Evolutionary conservation across 1,140 invertebrate genomes (phyloP), one percentile per base, ranked within the genome.

Genomic region (Oscheius sp.): DNA sequence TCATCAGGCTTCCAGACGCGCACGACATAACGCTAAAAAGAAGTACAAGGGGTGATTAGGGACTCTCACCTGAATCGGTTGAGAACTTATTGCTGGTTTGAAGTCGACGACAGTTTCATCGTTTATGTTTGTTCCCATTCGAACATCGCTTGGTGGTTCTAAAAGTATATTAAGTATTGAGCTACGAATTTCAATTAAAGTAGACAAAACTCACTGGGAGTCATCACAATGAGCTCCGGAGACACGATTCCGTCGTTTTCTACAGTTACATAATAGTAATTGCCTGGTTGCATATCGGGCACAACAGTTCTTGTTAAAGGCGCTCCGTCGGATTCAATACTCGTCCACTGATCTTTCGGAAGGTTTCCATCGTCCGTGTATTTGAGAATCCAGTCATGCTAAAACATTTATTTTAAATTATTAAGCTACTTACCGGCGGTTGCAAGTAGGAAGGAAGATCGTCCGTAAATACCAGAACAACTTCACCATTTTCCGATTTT

Each of bases 41-140:
- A 45, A 18, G 0, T 45, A 45, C 18, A 45, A 15, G 42, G 23
- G 23, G 23, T 45, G 18, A 45, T 45, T n/a, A 45, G 23, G 23
- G 7, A 15, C 29, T 18, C 59, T 46, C 52, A 78, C 79, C 34
- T 72, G 73, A 26, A 83, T 63, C n/a, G 77, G 74, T 42, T 71
- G 64, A 1, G 74, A 65, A 35, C 69, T 45, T 38, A 80, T 64
- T 23, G 82, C 82, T 52, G 81, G 82, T 59, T 83, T 82, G 74
- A 83, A 83, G 38, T 83, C 81, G 34, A 83, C 66, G 42, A 83
- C 78, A 32, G 80, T 77, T 55, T 83, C 82, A 61, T 83, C 82
- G 61, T 83, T 84, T 13, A 84, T 81, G 64, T 83, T 83, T 15
- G 79, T 75, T 20, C 82, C 80, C 23, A 83, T 76, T 18, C 77